Evolutionary conservation across 2,888 invertebrate species (phyloP).

Genomic region (Hydrotaea cyrtoneurina): DNA sequence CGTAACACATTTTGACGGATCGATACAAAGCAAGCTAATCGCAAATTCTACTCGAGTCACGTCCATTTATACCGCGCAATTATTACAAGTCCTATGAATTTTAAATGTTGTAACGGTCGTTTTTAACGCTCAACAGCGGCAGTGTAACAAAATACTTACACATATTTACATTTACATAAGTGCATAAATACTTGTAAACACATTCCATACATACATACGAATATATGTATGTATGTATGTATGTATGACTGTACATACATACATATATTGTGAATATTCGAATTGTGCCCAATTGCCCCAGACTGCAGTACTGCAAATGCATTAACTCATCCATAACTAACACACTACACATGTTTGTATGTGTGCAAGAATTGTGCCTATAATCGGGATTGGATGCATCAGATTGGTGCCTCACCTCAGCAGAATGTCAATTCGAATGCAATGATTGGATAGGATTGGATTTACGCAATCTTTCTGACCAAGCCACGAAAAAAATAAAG

Average conservation of each 20-base stretch:
- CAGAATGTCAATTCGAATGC: no score
- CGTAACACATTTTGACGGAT: background rate
- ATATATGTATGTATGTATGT: no score
- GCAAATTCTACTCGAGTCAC: background rate
- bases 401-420: background rate
- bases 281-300: no score
- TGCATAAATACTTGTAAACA: no score
- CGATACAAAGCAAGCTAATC: background rate
- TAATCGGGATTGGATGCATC: background rate
- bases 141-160: background rate
- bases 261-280: no score
- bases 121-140: background rate
- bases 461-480: background rate
- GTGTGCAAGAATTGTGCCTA: background rate
- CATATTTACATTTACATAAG: no score
- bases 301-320: no score
- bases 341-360: no score
- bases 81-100: background rate
- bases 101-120: background rate
- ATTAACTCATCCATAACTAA: no score
- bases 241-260: no score
- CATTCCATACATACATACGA: no score
- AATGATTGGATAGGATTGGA: no score
- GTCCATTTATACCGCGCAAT: background rate
- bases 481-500: background rate